Base-by-base conservation (phyloP, 2,888 invertebrate genomes). In the Halictus ligatus region DNA sequence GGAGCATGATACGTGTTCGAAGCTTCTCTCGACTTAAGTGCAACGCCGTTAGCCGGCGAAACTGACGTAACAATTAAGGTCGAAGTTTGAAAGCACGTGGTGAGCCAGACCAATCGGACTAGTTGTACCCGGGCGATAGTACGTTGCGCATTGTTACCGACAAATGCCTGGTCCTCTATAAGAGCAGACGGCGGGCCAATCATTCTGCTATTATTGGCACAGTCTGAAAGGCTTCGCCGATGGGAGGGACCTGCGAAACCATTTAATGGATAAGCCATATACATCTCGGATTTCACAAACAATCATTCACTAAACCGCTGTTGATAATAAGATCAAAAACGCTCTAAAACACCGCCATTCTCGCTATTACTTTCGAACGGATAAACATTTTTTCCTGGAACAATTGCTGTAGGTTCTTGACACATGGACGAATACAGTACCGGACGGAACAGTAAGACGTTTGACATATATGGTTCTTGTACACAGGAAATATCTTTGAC, bases 171-270 rank as follows among this genome's bases (percentile, higher is more conserved):
- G 79, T 84, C 78, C 88, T 92, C 88, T 84, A 88, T 91, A 89
- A 90, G 90, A 86, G 88, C 89, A 91, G 92, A 92, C 92, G 91
- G 91, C 88, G 90, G 89, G 92, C 93, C 94, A 94, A 94, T 94
- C 93, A 94, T 93, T 93, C 92, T 89, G 87, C 93, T 92, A 94
- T 94, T 94, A 93, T 94, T 93, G 89, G 83, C 85, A 81, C 80
- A 60, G 67, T 40, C 58, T 69, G 58, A 72, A 78, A 78, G 72
- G 50, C 72, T 46, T 43, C 48, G 35, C 12, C 43, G 29, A 35
- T 40, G 73, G 76, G 60, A 82, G 78, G 80, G 79, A 76, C 72
- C 78, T 80, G 86, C 86, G 89, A 87, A 90, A 80, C 89, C 88
- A 90, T 91, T 92, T 92, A 84, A 92, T 89, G 86, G 87, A 86